These are phyloP conservation scores for Anthophora plumipes DNA, from an alignment of 2,888 invertebrate genomes.

Conservation along the genomic window DNA sequence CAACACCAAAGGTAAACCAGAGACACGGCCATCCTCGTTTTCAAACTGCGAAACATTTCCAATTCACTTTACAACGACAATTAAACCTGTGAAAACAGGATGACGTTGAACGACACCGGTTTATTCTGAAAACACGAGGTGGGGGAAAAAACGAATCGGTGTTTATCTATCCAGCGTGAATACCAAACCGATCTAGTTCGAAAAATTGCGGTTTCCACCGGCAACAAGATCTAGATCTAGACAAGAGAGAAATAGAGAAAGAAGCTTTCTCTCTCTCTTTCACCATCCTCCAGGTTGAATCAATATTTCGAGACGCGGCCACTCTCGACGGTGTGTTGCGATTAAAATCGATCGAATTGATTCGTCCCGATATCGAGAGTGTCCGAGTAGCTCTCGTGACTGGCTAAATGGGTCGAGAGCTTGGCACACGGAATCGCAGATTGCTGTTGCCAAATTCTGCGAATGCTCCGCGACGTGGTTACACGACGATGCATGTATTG, in stretches of 20 bases:
- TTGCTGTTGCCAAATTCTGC: conserved; percentile 64
- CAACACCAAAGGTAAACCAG: neutral
- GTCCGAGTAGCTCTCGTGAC: conserved; percentile 54
- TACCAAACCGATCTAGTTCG: neutral
- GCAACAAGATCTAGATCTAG: conserved; percentile 1
- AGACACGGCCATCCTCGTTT: neutral
- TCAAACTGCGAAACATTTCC: neutral
- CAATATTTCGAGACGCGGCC: conserved; percentile 17
- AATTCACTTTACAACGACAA: neutral
- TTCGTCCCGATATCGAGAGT: conserved; percentile 52
- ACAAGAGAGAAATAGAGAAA: too few relatives aligned
- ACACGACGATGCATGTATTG: conserved; percentile 12
- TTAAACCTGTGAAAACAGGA: neutral
- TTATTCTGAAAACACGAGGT: conserved; percentile 4
- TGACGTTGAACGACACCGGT: neutral
- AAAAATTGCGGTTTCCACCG: neutral
- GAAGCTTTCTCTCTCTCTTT: too few relatives aligned
- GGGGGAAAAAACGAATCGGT: conserved; percentile 8
- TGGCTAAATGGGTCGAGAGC: conserved; percentile 64
- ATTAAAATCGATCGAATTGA: conserved; percentile 60
- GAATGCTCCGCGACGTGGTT: conserved; percentile 49
- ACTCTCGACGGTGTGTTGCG: neutral
- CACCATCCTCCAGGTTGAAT: neutral
- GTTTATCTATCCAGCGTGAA: neutral
- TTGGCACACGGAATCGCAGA: conserved; percentile 61